phyloP scores from a whole-genome alignment of 2,888 invertebrate genomes.

The Hirtodrosophila confusa region DNA sequence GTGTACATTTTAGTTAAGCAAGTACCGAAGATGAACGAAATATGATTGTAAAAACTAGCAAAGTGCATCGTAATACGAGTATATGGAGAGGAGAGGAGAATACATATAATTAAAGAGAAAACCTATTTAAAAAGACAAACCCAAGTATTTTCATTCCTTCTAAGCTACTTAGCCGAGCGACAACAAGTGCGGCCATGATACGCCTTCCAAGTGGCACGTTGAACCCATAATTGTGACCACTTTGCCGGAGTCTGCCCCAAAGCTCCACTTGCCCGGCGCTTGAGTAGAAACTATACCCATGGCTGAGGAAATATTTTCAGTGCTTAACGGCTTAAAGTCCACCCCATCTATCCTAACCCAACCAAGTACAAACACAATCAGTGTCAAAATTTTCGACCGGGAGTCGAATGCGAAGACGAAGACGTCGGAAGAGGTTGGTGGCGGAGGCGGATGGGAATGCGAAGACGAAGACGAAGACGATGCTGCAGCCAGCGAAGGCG shows the following conservation, averaged over 20 bases:
- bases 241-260: slow-evolving; percentile 30
- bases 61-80: slow-evolving; percentile 10
- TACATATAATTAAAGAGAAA: slow-evolving; percentile 57
- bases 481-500: slow-evolving; percentile 21
- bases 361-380: slow-evolving; percentile 69
- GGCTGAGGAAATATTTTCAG: slow-evolving; percentile 62
- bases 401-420: slow-evolving; percentile 28
- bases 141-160: slow-evolving; percentile 32
- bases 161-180: slow-evolving; percentile 39
- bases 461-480: slow-evolving; percentile 12
- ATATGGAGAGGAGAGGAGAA: slow-evolving; percentile 30
- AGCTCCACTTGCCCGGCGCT: slow-evolving; percentile 37
- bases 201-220: slow-evolving; percentile 34
- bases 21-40: slow-evolving; percentile 30
- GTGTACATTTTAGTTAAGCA: slow-evolving; percentile 73
- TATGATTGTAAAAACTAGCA: slow-evolving; percentile 58
- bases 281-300: slow-evolving; percentile 24
- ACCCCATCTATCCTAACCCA: neutral
- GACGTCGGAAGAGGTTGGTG: slow-evolving; percentile 4
- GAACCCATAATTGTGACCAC: slow-evolving; percentile 63
- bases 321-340: slow-evolving; percentile 67
- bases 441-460: slow-evolving; percentile 12
- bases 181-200: slow-evolving; percentile 31
- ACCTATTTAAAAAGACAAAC: slow-evolving; percentile 49
- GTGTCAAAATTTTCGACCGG: slow-evolving; percentile 73